phyloP scores from a whole-genome alignment of 2,113 vertebrate species.

The Montifringilla adamsi region DNA sequence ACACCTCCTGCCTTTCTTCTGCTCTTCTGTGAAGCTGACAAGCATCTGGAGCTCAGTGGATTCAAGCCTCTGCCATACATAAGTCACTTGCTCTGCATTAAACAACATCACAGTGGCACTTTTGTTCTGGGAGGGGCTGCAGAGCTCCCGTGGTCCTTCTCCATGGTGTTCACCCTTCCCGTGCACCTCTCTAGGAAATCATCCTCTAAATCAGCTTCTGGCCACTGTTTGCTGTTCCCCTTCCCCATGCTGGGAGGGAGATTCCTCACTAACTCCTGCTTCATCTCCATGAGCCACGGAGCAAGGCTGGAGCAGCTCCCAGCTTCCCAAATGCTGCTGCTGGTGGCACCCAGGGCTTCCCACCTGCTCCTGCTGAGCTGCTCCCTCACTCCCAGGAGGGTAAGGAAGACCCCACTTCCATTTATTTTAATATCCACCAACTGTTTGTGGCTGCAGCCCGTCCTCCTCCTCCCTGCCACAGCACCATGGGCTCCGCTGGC shows the following conservation, averaged over 20 bases:
- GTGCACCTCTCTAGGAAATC: background rate
- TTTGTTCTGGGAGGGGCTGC: background rate
- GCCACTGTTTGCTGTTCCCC: background rate
- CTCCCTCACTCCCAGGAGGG: background rate
- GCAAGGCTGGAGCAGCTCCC: accelerated
- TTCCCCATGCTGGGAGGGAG: background rate
- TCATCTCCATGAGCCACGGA: accelerated
- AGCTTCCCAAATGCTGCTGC: background rate
- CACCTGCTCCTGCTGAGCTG: background rate
- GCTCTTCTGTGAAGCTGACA: background rate
- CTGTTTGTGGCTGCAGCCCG: background rate
- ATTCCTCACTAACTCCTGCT: background rate
- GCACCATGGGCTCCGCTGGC: accelerated
- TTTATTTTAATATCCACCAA: background rate
- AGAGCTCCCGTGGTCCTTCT: background rate
- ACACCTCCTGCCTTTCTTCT: background rate
- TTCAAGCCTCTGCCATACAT: background rate
- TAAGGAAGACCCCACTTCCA: accelerated
- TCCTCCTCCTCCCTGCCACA: background rate
- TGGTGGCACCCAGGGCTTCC: background rate
- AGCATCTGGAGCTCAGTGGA: slow-evolving; percentile 10
- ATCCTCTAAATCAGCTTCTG: background rate
- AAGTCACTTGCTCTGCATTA: background rate
- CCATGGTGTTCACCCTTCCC: background rate
- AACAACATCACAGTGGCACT: background rate